A percentile compares a stretch with the other conserved stretches of the same genome.
These are phyloP conservation scores for Torymus aiolomorphi DNA, from an alignment of 2,888 invertebrate genomes.

Conservation along the genomic window DNA sequence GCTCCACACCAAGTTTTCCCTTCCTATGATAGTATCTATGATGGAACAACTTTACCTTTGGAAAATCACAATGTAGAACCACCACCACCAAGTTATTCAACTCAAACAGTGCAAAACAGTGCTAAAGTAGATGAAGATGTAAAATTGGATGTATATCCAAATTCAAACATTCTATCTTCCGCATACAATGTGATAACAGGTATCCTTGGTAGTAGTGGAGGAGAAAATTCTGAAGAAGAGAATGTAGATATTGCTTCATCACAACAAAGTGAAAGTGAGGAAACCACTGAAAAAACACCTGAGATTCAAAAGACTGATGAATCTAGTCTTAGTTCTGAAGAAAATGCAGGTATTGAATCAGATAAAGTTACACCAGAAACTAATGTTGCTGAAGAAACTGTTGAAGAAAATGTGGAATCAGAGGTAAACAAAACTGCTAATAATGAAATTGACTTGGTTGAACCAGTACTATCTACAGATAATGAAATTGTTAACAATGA, in stretches of 20 bases:
- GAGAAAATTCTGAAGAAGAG: conserved; percentile 7
- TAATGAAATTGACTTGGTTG: no score
- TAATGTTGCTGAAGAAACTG: conserved; percentile 2
- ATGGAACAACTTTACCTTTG: conserved; percentile 50
- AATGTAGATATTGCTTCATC: conserved; percentile 25
- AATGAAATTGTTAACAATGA: no score
- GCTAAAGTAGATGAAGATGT: conserved; percentile 44
- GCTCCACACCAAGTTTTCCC: conserved; percentile 47
- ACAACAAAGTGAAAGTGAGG: conserved; percentile 31
- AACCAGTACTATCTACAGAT: no score
- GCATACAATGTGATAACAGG: conserved; percentile 42
- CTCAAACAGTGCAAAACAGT: conserved; percentile 27
- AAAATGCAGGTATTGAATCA: conserved; percentile 16
- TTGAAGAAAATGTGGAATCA: not conserved
- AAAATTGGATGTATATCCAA: conserved; percentile 46
- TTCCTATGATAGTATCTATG: conserved; percentile 49
- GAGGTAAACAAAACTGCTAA: no score
- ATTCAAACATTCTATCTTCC: conserved; percentile 47
- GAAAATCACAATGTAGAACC: conserved; percentile 34
- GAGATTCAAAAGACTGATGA: conserved; percentile 50
- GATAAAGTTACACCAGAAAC: conserved; percentile 8
- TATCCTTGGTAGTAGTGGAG: conserved; percentile 21
- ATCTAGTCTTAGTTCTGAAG: conserved; percentile 37
- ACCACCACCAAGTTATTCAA: conserved; percentile 41
- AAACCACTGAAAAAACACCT: conserved; percentile 29